Evolutionary conservation across 2,797 vertebrate species (phyloP).

Genomic region (Spinibarbus caldwelli): DNA sequence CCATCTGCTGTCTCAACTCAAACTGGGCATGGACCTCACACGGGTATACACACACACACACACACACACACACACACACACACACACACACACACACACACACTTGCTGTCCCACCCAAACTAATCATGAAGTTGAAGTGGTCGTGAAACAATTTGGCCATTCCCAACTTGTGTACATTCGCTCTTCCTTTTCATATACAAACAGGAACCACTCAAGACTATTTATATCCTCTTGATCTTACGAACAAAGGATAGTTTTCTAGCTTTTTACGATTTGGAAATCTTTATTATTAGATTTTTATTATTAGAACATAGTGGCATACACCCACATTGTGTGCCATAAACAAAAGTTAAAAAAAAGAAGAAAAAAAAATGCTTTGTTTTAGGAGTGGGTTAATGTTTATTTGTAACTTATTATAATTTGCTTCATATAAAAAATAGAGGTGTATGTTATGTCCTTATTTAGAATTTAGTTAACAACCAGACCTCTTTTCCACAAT

Average conservation of each 20-base stretch:
- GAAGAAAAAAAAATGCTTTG: too few species aligned
- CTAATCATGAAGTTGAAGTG: not conserved
- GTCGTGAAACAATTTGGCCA: not conserved
- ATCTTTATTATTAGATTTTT: not conserved
- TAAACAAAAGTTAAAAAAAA: too few species aligned
- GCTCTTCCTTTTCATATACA: slow-evolving; percentile 14
- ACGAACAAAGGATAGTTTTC: not conserved
- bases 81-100: slow-evolving; percentile 72
- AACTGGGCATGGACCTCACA: slow-evolving; percentile 97
- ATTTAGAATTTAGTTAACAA: not conserved
- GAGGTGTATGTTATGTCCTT: not conserved
- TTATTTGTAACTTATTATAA: not conserved
- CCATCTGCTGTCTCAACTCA: slow-evolving; percentile 96
- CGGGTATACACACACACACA: slow-evolving; percentile 76
- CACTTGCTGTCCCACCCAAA: not conserved
- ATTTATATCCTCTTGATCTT: not conserved
- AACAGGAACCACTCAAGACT: slow-evolving; percentile 15
- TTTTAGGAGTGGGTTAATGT: not conserved
- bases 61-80: not conserved
- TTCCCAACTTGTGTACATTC: not conserved
- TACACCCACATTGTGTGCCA: not conserved
- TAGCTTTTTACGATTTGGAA: not conserved
- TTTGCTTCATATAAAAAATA: not conserved
- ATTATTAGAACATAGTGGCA: not conserved
- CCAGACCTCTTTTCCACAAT: not conserved